Conservation (phyloP, 2,797 vertebrate genomes). For the Ctenopoma multispine region DNA sequence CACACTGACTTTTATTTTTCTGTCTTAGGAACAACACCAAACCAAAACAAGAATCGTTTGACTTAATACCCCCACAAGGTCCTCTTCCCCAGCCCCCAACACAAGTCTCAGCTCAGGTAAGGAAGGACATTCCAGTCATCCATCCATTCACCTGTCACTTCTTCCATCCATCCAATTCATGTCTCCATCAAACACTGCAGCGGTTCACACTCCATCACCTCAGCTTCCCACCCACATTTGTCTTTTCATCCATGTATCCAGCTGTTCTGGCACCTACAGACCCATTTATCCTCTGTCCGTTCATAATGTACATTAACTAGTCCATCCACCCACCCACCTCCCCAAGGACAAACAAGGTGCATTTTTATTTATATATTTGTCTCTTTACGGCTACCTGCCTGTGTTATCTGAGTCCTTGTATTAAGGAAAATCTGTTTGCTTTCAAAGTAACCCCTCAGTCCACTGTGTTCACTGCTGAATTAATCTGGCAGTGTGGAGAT, state of each 20-base stretch:
- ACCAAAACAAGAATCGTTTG: constrained; percentile 97
- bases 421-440: constrained; percentile 65
- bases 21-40: constrained; percentile 92
- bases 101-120: constrained; percentile 89
- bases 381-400: constrained; percentile 32
- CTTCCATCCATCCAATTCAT: constrained; percentile 15
- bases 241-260: constrained; percentile 36
- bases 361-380: constrained; percentile 60
- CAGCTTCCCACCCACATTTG: constrained; percentile 15
- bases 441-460: constrained; percentile 66
- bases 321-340: constrained; percentile 25
- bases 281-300: constrained; percentile 33
- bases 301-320: constrained; percentile 11
- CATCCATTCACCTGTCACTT: background rate
- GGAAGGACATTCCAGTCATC: constrained; percentile 17
- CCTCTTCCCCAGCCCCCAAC: constrained; percentile 83
- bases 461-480: constrained; percentile 65
- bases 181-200: constrained; percentile 33
- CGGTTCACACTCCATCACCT: constrained; percentile 8
- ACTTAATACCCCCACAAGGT: constrained; percentile 90
- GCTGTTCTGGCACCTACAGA: constrained; percentile 25
- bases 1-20: background rate
- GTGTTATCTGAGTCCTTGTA: constrained; percentile 51
- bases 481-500: constrained; percentile 73
- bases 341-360: constrained; percentile 65